A percentile compares a stretch with the other conserved stretches of the same genome.
These are phyloP conservation scores for Nomia melanderi DNA, from an alignment of 1,140 invertebrate genomes.

Conservation along the genomic window DNA sequence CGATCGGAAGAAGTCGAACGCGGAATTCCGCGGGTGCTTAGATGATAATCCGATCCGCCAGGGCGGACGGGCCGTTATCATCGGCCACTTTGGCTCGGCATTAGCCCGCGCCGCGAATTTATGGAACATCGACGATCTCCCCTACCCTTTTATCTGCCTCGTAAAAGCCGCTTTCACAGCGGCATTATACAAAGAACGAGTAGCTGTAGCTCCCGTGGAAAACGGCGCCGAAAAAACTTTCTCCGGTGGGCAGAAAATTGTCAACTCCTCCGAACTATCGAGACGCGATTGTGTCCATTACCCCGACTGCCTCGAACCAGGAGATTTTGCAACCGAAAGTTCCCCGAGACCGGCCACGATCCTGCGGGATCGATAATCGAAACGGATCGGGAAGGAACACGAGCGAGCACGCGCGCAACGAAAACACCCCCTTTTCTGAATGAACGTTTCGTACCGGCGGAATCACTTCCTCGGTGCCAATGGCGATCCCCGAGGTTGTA, in stretches of 20 bases:
- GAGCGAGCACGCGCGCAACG: too few species aligned
- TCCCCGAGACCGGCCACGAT: neutral
- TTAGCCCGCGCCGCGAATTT: constrained; percentile 17
- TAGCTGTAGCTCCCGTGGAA: constrained; percentile 10
- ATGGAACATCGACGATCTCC: constrained; percentile 31
- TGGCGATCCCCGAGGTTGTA: neutral
- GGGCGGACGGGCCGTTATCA: neutral
- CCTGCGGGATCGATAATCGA: neutral
- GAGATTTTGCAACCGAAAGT: neutral
- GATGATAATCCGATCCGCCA: constrained; percentile 14
- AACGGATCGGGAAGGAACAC: neutral
- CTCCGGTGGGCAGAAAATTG: too few species aligned
- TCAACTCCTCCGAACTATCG: too few species aligned
- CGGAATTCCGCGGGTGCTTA: neutral
- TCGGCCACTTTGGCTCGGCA: constrained; percentile 26
- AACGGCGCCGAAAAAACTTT: neutral
- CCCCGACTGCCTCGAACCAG: too few species aligned
- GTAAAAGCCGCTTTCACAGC: constrained; percentile 42
- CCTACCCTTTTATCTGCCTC: constrained; percentile 35
- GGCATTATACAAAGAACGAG: constrained; percentile 26
- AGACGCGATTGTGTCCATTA: too few species aligned
- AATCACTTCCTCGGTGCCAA: neutral
- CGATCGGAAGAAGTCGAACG: neutral
- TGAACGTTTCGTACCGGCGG: neutral
- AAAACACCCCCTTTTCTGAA: neutral